A percentile compares a stretch with the other conserved stretches of the same genome.
Evolutionary conservation across 2,797 vertebrate species (phyloP).

Genomic region (Muraenolepis orangiensis): DNA sequence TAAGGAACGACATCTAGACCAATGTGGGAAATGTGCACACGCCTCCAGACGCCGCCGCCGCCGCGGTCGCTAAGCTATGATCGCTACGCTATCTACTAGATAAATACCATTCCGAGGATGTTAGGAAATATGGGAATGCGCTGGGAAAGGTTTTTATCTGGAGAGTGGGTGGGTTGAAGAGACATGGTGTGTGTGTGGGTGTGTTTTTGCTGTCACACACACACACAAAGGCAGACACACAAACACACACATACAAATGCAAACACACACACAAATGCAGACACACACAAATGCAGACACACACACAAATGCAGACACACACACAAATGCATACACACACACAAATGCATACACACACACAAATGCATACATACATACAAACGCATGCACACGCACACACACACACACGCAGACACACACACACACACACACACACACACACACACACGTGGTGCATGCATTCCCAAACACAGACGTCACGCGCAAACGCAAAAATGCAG

Average conservation of each 20-base stretch:
- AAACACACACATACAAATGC: too few species aligned
- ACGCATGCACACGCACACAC: neutral
- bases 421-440: neutral
- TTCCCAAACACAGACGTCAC: too few species aligned
- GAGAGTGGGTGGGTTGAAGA: neutral
- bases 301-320: too few species aligned
- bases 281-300: neutral
- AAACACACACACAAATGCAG: too few species aligned
- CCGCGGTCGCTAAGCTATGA: too few species aligned
- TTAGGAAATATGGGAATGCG: neutral
- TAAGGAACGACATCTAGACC: neutral
- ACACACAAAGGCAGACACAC: too few species aligned
- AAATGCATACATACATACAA: too few species aligned
- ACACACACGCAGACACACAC: neutral
- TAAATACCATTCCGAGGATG: slow-evolving; percentile 16
- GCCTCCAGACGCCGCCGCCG: neutral
- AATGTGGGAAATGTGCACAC: neutral
- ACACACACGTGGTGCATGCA: neutral
- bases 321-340: neutral
- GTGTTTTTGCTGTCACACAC: neutral
- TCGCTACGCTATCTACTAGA: neutral
- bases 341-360: neutral
- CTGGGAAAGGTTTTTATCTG: slow-evolving; percentile 24
- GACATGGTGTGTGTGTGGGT: neutral
- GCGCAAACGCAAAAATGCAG: too few species aligned